Evolutionary conservation across 2,888 invertebrate species (phyloP).

Genomic region (Plagodis pulveraria): DNA sequence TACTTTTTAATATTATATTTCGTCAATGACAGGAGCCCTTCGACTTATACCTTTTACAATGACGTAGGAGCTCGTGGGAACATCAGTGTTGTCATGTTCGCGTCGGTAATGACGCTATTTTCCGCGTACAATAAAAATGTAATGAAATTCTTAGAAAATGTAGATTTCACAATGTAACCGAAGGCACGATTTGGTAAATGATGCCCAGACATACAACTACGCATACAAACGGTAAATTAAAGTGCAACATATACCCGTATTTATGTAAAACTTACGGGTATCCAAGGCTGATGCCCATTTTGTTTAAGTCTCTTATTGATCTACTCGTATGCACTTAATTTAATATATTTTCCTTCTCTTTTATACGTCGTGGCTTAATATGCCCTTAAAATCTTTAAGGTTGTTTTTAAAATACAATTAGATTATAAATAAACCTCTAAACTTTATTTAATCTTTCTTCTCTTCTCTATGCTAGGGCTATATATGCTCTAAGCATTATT

Average conservation of each 20-base stretch:
- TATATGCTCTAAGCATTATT: too few relatives aligned
- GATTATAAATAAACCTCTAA: too few relatives aligned
- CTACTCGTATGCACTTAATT: too few relatives aligned
- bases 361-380: too few relatives aligned
- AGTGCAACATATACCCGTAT: background rate
- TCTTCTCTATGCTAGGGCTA: too few relatives aligned
- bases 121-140: conserved; percentile 24
- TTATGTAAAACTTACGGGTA: too few relatives aligned
- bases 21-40: conserved; percentile 9
- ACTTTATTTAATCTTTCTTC: too few relatives aligned
- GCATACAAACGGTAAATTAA: conserved; percentile 12
- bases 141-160: conserved; percentile 24
- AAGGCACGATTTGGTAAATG: conserved; percentile 13
- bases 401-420: too few relatives aligned
- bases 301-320: too few relatives aligned
- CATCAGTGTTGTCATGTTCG: conserved; percentile 19
- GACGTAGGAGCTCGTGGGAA: conserved; percentile 24
- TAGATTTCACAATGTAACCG: conserved; percentile 23
- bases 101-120: conserved; percentile 21
- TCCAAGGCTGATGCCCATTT: too few relatives aligned
- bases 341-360: too few relatives aligned
- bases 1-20: background rate
- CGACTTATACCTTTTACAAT: conserved; percentile 8
- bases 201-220: conserved; percentile 1
- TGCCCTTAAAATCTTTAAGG: too few relatives aligned